Conservation (phyloP, 2,888 invertebrate genomes). For the Acrobasis consociella region DNA sequence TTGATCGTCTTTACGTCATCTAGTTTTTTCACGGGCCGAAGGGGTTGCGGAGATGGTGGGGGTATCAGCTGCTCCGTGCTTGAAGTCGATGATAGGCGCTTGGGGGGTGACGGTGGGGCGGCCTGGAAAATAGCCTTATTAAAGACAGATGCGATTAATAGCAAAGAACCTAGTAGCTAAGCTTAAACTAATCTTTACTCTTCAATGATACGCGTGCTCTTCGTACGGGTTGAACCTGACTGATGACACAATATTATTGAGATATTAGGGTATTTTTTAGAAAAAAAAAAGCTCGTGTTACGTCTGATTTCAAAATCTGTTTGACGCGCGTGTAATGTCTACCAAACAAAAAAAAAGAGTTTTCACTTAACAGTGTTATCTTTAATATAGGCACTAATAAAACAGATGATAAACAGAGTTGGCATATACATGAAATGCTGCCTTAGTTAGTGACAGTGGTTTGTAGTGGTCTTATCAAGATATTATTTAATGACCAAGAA, state of each 20-base stretch:
- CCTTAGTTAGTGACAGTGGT: conserved; percentile 39
- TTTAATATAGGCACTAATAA: neutral
- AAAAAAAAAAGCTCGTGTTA: no score
- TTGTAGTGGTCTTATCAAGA: neutral
- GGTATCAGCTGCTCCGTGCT: conserved; percentile 81
- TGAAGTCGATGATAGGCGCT: conserved; percentile 61
- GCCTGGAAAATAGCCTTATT: conserved; percentile 25
- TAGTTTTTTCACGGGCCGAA: conserved; percentile 67
- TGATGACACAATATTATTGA: no score
- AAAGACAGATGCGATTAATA: neutral
- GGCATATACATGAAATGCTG: conserved; percentile 23
- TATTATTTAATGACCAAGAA: no score
- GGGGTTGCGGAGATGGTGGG: conserved; percentile 63
- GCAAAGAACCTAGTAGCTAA: neutral
- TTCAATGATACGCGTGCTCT: no score
- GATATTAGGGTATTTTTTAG: no score
- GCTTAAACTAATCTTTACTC: no score
- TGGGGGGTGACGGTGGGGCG: conserved; percentile 49
- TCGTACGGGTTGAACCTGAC: no score
- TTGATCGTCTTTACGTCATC: conserved; percentile 81
- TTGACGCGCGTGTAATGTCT: no score
- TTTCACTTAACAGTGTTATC: no score
- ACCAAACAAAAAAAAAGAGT: no score
- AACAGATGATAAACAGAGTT: conserved; percentile 42
- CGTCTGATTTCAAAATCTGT: no score